A percentile compares a stretch with the other conserved stretches of the same genome.
Evolutionary conservation across 2,888 invertebrate genomes (phyloP).

Genomic region (Bellardia bayeri): DNA sequence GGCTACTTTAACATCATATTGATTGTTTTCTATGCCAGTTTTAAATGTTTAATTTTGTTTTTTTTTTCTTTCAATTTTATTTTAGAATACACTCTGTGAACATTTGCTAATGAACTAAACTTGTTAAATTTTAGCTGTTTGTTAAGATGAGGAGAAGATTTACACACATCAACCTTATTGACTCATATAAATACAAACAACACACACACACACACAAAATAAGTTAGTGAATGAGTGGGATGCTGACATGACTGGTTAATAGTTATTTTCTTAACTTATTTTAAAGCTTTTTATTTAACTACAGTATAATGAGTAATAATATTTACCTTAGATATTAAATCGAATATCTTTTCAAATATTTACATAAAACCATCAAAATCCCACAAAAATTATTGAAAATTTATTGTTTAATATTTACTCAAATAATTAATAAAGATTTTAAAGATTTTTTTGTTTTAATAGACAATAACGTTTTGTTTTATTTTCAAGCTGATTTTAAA

Average conservation of each 20-base stretch:
- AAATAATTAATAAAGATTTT: conserved; percentile 50
- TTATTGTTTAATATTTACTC: conserved; percentile 49
- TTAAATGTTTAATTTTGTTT: background rate
- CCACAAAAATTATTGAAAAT: conserved; percentile 46
- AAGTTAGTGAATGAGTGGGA: conserved; percentile 47
- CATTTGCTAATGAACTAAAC: conserved; percentile 68
- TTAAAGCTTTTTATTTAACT: conserved; percentile 13
- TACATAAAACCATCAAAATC: conserved; percentile 38
- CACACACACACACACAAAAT: background rate
- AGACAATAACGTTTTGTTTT: conserved; percentile 21
- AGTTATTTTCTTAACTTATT: conserved; percentile 26
- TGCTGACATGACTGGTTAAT: conserved; percentile 56
- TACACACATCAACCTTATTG: conserved; percentile 61
- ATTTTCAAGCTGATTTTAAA: background rate
- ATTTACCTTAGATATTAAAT: conserved; percentile 23
- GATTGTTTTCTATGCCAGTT: conserved; percentile 17
- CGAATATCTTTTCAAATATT: background rate
- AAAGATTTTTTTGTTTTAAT: conserved; percentile 37
- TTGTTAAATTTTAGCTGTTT: conserved; percentile 52
- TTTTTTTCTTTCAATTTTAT: background rate
- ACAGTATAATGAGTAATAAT: conserved; percentile 2
- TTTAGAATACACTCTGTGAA: conserved; percentile 37
- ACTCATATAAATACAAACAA: conserved; percentile 40
- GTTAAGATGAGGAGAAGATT: conserved; percentile 55
- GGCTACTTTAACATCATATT: conserved; percentile 53